phyloP scores from a whole-genome alignment of 2,888 invertebrate genomes.

The Pycnomerus fuliginosus region DNA sequence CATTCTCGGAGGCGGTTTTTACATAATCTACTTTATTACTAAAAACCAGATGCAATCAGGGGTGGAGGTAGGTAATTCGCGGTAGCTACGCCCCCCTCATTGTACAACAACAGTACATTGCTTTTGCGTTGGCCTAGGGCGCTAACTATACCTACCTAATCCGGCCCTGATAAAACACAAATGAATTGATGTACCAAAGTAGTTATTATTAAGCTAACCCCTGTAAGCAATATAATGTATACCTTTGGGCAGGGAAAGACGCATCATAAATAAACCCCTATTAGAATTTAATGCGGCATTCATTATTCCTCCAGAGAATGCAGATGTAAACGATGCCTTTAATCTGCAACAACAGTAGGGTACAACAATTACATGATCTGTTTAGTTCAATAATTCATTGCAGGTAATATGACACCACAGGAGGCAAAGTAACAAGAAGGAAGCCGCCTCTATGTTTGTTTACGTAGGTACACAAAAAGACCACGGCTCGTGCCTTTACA shows the following conservation, averaged over 20 bases:
- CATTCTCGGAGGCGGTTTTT: no score
- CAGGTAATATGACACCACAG: slow-evolving; percentile 19
- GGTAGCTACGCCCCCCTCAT: no score
- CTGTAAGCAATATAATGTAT: slow-evolving; percentile 19
- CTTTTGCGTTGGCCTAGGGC: no score
- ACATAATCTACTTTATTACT: no score
- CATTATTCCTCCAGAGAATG: slow-evolving; percentile 6
- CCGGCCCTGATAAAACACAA: no score
- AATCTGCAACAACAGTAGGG: slow-evolving; percentile 17
- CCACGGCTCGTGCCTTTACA: slow-evolving; percentile 20
- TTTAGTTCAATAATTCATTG: slow-evolving; percentile 7
- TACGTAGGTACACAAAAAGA: slow-evolving; percentile 5
- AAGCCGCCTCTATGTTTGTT: slow-evolving; percentile 12
- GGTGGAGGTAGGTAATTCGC: no score
- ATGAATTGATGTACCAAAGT: no score
- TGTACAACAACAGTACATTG: no score
- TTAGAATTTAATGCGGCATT: slow-evolving; percentile 16
- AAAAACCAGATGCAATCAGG: no score
- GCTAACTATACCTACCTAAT: no score
- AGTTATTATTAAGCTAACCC: no score
- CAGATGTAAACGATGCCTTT: slow-evolving; percentile 11
- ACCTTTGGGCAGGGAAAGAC: slow-evolving; percentile 12
- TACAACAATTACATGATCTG: slow-evolving; percentile 15
- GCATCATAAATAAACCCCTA: slow-evolving; percentile 12
- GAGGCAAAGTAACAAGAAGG: slow-evolving; percentile 10